Percentiles rank a stretch among this genome's conserved stretches.
Conservation (phyloP, 2,888 invertebrate species). For the Thymelicus acteon region DNA sequence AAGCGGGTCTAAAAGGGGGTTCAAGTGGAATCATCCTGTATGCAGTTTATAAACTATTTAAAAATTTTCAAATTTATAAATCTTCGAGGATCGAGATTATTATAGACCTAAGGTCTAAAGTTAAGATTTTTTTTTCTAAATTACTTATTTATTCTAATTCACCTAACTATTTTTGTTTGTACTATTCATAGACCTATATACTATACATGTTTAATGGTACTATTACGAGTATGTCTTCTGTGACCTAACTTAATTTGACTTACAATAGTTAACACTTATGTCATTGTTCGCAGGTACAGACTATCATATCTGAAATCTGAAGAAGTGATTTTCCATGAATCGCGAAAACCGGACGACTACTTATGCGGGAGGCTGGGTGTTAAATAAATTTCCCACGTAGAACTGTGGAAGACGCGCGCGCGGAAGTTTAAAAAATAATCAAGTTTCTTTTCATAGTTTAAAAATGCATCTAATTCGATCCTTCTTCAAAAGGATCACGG, state of each 20-base stretch:
- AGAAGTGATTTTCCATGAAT: slow-evolving; percentile 65
- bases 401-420: slow-evolving; percentile 19
- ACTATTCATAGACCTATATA: no score
- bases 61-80: no score
- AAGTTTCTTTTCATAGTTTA: slow-evolving; percentile 22
- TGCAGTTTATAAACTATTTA: no score
- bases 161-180: no score
- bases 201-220: no score
- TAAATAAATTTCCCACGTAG: slow-evolving; percentile 67
- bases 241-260: neutral
- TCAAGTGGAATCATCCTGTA: no score
- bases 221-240: no score
- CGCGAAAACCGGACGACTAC: slow-evolving; percentile 57
- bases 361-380: slow-evolving; percentile 65
- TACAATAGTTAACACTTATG: neutral
- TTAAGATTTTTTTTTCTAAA: no score
- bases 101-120: no score
- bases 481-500: slow-evolving; percentile 87
- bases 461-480: slow-evolving; percentile 86
- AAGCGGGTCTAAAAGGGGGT: no score
- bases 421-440: slow-evolving; percentile 26
- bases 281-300: slow-evolving; percentile 59
- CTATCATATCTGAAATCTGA: slow-evolving; percentile 9
- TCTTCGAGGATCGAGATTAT: no score
- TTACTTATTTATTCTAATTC: no score